phyloP scores from a whole-genome alignment of 2,888 invertebrate species.

The Xestia ashworthii region DNA sequence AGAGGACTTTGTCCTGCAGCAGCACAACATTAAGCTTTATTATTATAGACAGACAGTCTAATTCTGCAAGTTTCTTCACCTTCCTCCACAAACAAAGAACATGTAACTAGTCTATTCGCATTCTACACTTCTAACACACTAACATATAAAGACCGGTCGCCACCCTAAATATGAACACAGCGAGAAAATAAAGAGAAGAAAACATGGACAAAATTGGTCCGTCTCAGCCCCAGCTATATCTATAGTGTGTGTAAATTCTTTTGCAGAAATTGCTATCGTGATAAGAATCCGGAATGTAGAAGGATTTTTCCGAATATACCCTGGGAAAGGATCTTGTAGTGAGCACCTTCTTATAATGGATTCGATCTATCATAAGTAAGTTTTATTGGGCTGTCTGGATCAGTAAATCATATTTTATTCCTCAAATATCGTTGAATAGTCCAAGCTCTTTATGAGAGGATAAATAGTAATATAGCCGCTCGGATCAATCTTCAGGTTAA shows the following conservation, averaged over 20 bases:
- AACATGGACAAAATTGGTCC: conserved; percentile 36
- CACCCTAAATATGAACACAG: conserved; percentile 23
- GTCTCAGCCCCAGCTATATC: not conserved
- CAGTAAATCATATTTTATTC: not conserved
- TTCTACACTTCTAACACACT: conserved; percentile 13
- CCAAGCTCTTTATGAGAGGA: not conserved
- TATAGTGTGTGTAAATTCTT: conserved; percentile 40
- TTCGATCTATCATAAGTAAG: conserved; percentile 26
- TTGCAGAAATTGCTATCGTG: conserved; percentile 58
- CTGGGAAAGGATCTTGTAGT: not conserved
- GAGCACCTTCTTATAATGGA: not conserved
- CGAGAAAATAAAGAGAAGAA: conserved; percentile 28
- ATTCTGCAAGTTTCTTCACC: not conserved
- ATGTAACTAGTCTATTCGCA: conserved; percentile 39
- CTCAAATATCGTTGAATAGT: conserved; percentile 12
- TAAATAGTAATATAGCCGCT: too few species aligned
- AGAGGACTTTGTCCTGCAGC: not conserved
- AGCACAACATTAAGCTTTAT: not conserved
- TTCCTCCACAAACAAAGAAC: not conserved
- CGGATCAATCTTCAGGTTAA: too few species aligned
- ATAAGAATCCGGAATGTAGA: conserved; percentile 34
- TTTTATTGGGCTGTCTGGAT: conserved; percentile 33
- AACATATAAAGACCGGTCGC: conserved; percentile 8
- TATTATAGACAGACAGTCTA: not conserved
- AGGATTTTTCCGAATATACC: conserved; percentile 20